phyloP scores from a whole-genome alignment of 2,888 invertebrate species.

The Cataglyphis livida region DNA sequence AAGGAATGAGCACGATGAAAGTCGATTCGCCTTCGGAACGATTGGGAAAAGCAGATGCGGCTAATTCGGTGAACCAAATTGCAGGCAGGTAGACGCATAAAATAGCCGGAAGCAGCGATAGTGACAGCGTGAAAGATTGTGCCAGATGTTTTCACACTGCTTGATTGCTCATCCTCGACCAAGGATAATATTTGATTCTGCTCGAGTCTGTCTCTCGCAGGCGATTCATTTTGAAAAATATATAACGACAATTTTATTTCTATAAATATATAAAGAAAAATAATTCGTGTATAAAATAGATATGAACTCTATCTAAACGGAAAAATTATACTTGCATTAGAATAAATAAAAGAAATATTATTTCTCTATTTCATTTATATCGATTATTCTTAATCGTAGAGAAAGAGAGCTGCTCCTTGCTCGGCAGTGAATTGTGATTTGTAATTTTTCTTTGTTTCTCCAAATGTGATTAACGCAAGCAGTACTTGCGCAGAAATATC shows the following conservation, averaged over 20 bases:
- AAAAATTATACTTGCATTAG: background rate
- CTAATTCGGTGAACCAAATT: conserved; percentile 22
- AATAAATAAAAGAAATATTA: background rate
- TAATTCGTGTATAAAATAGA: background rate
- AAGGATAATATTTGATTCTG: conserved; percentile 27
- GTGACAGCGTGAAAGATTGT: conserved; percentile 39
- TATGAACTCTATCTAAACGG: background rate
- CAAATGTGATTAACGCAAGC: background rate
- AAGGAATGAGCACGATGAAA: conserved; percentile 40
- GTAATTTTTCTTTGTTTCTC: background rate
- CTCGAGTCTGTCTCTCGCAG: background rate
- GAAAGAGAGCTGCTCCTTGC: background rate
- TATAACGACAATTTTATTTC: background rate
- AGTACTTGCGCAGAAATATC: background rate
- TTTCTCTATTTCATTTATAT: background rate
- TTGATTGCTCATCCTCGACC: conserved; percentile 38
- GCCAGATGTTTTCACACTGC: conserved; percentile 39
- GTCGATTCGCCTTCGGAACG: conserved; percentile 23
- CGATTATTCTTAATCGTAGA: background rate
- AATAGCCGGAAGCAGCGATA: conserved; percentile 41
- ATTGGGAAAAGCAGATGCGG: conserved; percentile 29
- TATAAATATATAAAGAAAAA: too few species aligned
- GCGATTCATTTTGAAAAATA: background rate
- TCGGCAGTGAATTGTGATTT: background rate
- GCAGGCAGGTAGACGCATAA: conserved; percentile 32